Base-by-base conservation (phyloP, 1,140 invertebrate species). In the Drosophila equinoxialis region DNA sequence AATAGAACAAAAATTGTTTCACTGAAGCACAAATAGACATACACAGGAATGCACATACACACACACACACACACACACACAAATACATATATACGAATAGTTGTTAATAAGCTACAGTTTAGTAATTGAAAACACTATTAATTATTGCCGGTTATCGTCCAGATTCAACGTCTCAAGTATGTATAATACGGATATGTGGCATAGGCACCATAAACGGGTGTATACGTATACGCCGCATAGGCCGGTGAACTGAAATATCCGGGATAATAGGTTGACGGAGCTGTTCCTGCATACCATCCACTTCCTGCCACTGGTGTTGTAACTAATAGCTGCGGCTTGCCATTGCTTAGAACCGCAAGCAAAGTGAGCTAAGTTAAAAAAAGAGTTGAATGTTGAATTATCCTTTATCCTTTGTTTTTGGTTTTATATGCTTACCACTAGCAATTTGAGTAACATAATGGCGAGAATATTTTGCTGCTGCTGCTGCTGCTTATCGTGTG, bases 151-250 rank as follows among this genome's bases (percentile, higher is more conserved):
- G 30, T 30, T 10, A 8, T 48, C 14, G n/a, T 3, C 0, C 7
- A 4, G 17, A 77, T 73, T 77, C 81, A 90, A 14, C 84, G 84
- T 48, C 85, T 72, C n/a, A 81, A 68, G 65, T 90, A 90, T 1
- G 81, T 35, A 58, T 84, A 84, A 65, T 89, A 89, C 33, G 84
- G 84, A 84, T 89, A 89, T 57, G 85, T 74, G 77, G 84, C 84
- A 57, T 89, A 89, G 64, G 84, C 67, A 66, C 74, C 81, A 67
- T 89, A 89, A 2, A 81, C 66, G 6, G 84, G 84, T 55, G 77
- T 69, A 67, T 89, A 89, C 74, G 84, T 61, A 89, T 87, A 89
- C 77, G 84, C 54, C 60, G 81, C 74, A 69, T 89, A 89, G 39
- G 84, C 80, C 71, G 84, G 84, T 76, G 89, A 89, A 67, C 74